A percentile compares a stretch with the other conserved stretches of the same genome.
phyloP scores from a whole-genome alignment of 92 coral and sea anemone genomes.

The Nematostella vectensis region DNA sequence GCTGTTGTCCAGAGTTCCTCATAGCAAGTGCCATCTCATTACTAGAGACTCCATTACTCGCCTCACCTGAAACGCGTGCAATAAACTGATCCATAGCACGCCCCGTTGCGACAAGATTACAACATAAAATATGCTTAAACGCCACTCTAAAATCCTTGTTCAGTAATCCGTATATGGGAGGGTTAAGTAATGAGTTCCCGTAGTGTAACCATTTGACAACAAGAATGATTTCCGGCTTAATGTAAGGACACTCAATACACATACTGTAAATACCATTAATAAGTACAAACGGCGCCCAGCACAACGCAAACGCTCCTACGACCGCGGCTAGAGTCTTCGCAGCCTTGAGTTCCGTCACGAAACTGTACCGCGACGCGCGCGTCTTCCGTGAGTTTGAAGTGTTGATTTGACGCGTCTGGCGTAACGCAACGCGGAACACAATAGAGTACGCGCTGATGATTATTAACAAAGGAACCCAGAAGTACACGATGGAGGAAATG shows the following conservation, averaged over 20 bases:
- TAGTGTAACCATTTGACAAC: constrained; percentile 90
- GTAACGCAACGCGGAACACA: constrained; percentile 60
- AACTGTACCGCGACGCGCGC: constrained; percentile 25
- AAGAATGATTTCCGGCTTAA: constrained; percentile 38
- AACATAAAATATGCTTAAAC: constrained; percentile 37
- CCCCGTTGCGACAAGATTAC: neutral
- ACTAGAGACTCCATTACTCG: too few species aligned
- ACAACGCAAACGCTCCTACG: constrained; percentile 70
- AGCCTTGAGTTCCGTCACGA: constrained; percentile 70
- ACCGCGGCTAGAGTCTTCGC: constrained; percentile 88
- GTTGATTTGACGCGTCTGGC: constrained; percentile 46
- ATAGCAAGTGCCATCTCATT: too few species aligned
- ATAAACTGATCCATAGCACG: too few species aligned
- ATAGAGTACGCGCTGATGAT: constrained; percentile 61
- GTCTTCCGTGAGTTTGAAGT: constrained; percentile 16
- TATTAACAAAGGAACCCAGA: constrained; percentile 66
- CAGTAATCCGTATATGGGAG: constrained; percentile 67
- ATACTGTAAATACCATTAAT: constrained; percentile 60
- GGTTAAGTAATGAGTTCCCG: constrained; percentile 82
- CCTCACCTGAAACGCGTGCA: too few species aligned
- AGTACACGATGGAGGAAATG: constrained; percentile 50
- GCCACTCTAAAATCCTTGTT: constrained; percentile 63
- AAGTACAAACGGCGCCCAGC: constrained; percentile 81
- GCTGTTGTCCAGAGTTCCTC: too few species aligned
- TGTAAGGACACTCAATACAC: constrained; percentile 40